Base-by-base conservation (phyloP, 1,140 invertebrate genomes). In the Calephelis nemesis region DNA sequence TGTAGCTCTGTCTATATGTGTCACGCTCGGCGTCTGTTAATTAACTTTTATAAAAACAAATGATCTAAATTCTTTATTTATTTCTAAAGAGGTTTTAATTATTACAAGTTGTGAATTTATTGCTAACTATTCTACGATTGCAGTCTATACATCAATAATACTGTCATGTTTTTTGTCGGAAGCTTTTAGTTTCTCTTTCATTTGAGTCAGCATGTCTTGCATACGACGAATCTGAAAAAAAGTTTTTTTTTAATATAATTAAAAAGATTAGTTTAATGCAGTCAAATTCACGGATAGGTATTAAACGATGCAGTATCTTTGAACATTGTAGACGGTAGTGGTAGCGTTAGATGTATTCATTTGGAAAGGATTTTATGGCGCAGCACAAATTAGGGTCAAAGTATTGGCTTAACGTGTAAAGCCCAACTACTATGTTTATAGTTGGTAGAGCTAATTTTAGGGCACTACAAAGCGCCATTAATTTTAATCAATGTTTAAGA, bases 131-230 rank as follows among this genome's bases (percentile, higher is more conserved):
- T 74, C 76, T 79, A 85, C 73, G 13, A 42, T 45, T 84, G 80
- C 82, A 80, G 74, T 90, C 92, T 94, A 96, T 91, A 96, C 95
- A 86, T 96, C 95, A 77, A 96, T 96, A 93, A 96, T 95, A 93
- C 95, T 96, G 93, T 95, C 95, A 77, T 96, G 95, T 89, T 95
- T 94, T 84, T 96, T 95, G 78, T 95, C 95, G 67, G 95, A 95
- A 71, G 95, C 95, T 91, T 97, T 97, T 42, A 99, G 94, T 92
- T 98, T 97, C 78, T 98, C 97, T 93, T 99, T 97, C 98, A 99
- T 99, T 90, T 98, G 97, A 40, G 96, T 95, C 68, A 99, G 93
- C 95, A 98, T 98, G 87, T 98, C 97, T 92, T 99, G 98, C 98
- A 98, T 98, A 79, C 97, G 94, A 80, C 97, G 95, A 76, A 98